phyloP scores from a whole-genome alignment of 2,113 vertebrate genomes.

The Thymallus thymallus region DNA sequence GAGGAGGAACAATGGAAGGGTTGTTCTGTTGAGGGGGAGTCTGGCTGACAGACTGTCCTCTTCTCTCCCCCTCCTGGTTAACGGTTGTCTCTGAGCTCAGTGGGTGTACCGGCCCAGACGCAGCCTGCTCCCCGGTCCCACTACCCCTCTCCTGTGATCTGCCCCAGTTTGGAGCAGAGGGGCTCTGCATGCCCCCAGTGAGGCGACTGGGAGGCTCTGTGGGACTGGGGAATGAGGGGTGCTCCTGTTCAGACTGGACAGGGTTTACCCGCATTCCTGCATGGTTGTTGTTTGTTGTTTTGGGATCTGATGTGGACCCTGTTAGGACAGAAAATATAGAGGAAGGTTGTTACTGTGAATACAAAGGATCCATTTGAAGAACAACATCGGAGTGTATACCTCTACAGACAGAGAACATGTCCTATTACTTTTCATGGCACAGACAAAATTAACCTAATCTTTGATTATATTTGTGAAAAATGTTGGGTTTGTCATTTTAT shows the following conservation, averaged over 20 bases:
- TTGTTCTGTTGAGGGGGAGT: slow-evolving; percentile 24
- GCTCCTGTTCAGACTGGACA: slow-evolving; percentile 31
- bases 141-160: slow-evolving; percentile 27
- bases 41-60: slow-evolving; percentile 19
- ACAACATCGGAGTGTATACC: not conserved
- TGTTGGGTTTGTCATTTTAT: not conserved
- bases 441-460: not conserved
- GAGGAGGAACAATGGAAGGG: slow-evolving; percentile 7
- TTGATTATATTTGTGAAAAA: not conserved
- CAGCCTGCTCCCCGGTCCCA: not conserved
- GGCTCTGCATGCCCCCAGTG: slow-evolving; percentile 64
- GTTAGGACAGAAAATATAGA: slow-evolving; percentile 19
- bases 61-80: slow-evolving; percentile 43
- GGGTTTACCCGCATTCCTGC: slow-evolving; percentile 20
- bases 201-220: slow-evolving; percentile 53
- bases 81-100: slow-evolving; percentile 59
- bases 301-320: slow-evolving; percentile 45
- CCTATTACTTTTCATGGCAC: not conserved
- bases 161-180: slow-evolving; percentile 54
- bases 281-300: slow-evolving; percentile 36
- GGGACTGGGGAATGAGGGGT: slow-evolving; percentile 39
- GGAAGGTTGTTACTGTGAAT: not conserved
- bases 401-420: not conserved
- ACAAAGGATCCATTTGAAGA: not conserved
- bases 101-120: slow-evolving; percentile 39